Percentiles rank a stretch among this genome's conserved stretches.
phyloP scores from a whole-genome alignment of 2,888 invertebrate genomes.

The Synergus umbraculus region DNA sequence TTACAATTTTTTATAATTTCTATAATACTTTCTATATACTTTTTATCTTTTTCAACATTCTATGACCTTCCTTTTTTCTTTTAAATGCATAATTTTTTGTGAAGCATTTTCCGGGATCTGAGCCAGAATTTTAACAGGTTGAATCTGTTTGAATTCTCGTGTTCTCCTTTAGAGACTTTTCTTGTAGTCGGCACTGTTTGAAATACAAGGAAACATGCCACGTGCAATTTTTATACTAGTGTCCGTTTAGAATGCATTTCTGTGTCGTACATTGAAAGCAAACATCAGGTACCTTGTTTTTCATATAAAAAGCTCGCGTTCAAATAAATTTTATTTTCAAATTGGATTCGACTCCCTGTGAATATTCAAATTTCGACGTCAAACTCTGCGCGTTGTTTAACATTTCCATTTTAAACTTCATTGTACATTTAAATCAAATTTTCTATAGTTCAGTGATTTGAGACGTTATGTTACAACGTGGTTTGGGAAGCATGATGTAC shows the following conservation, averaged over 20 bases:
- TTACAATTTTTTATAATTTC: slow-evolving; percentile 17
- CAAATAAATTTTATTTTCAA: slow-evolving; percentile 37
- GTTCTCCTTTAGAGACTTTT: slow-evolving; percentile 23
- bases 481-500: slow-evolving; percentile 8
- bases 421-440: slow-evolving; percentile 39
- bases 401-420: slow-evolving; percentile 39
- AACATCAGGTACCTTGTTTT: slow-evolving; percentile 30
- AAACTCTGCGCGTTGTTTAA: slow-evolving; percentile 32
- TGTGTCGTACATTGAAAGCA: slow-evolving; percentile 14
- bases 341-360: slow-evolving; percentile 33
- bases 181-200: slow-evolving; percentile 12
- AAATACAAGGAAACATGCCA: slow-evolving; percentile 12
- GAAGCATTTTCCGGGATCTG: background rate
- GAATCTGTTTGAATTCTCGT: background rate
- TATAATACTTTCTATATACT: background rate
- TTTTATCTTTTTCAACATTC: background rate
- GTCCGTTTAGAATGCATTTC: background rate
- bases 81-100: background rate
- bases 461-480: slow-evolving; percentile 20
- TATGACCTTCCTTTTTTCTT: background rate
- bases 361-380: slow-evolving; percentile 39
- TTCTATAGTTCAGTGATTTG: slow-evolving; percentile 39
- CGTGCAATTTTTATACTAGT: slow-evolving; percentile 13
- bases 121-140: background rate
- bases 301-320: slow-evolving; percentile 28